A percentile compares a stretch with the other conserved stretches of the same genome.
These are phyloP conservation scores for Pollenia labialis DNA, from an alignment of 2,888 invertebrate genomes.

Conservation along the genomic window DNA sequence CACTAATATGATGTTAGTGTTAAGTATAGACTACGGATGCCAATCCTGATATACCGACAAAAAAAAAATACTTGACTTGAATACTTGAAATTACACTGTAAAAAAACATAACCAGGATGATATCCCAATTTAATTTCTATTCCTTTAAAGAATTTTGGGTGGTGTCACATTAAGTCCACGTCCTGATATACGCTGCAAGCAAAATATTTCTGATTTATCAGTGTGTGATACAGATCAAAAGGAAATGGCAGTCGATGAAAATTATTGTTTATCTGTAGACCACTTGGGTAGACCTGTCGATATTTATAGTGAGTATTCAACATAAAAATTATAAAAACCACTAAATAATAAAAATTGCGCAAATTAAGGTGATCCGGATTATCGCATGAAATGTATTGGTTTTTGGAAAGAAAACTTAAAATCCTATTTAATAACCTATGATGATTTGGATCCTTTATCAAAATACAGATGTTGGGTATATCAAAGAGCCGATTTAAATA, in stretches of 20 bases:
- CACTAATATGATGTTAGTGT: too few species aligned
- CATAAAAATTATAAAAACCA: neutral
- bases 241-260: constrained; percentile 96
- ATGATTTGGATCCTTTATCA: constrained; percentile 97
- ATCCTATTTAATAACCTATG: constrained; percentile 97
- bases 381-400: constrained; percentile 98
- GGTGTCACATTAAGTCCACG: constrained; percentile 97
- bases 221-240: constrained; percentile 98
- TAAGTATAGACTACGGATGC: too few species aligned
- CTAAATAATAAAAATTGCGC: neutral
- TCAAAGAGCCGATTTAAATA: constrained; percentile 96
- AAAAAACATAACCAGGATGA: too few species aligned
- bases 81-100: too few species aligned
- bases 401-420: constrained; percentile 99
- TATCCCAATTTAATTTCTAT: neutral
- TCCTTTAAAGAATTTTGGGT: constrained; percentile 90
- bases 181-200: constrained; percentile 95
- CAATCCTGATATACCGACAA: too few species aligned
- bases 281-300: constrained; percentile 97
- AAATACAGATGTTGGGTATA: constrained; percentile 99
- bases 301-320: constrained; percentile 87
- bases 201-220: constrained; percentile 97
- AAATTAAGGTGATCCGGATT: constrained; percentile 91
- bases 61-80: too few species aligned
- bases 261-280: constrained; percentile 98